phyloP scores from a whole-genome alignment of 1,140 invertebrate species.

The Diachasma alloeum region DNA sequence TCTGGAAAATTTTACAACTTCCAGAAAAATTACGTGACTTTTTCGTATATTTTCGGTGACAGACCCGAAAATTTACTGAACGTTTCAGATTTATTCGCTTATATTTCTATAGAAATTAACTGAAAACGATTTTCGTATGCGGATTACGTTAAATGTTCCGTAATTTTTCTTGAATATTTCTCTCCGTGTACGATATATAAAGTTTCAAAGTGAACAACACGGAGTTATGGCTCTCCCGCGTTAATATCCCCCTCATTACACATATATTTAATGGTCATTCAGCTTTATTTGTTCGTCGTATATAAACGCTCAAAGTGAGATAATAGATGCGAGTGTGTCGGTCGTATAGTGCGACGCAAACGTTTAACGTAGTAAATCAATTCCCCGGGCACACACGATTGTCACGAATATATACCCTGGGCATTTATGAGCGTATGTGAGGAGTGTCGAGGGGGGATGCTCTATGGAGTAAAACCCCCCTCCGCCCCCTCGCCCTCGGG shows the following conservation, averaged over 20 bases:
- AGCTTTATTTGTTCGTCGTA: slow-evolving; percentile 23
- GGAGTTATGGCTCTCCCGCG: neutral
- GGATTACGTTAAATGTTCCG: no score
- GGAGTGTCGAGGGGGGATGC: neutral
- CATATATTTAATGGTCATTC: slow-evolving; percentile 2
- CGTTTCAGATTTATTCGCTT: no score
- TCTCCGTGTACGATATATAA: neutral
- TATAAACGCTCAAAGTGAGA: slow-evolving; percentile 14
- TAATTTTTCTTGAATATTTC: no score
- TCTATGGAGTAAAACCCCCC: neutral
- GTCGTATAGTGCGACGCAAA: slow-evolving; percentile 23
- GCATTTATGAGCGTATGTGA: slow-evolving; percentile 27
- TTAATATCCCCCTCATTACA: neutral
- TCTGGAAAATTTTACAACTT: no score
- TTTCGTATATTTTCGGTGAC: no score
- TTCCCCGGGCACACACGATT: slow-evolving; percentile 21
- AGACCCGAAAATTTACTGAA: no score
- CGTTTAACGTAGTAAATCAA: slow-evolving; percentile 33
- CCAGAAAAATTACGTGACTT: no score
- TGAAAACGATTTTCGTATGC: no score
- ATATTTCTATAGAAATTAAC: no score
- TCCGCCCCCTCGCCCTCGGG: neutral
- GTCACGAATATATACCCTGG: slow-evolving; percentile 26
- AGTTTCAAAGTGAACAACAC: neutral
- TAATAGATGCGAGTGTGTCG: slow-evolving; percentile 26